A percentile compares a stretch with the other conserved stretches of the same genome.
phyloP scores from a whole-genome alignment of 1,140 invertebrate genomes.

The Neuroterus valhalla region DNA sequence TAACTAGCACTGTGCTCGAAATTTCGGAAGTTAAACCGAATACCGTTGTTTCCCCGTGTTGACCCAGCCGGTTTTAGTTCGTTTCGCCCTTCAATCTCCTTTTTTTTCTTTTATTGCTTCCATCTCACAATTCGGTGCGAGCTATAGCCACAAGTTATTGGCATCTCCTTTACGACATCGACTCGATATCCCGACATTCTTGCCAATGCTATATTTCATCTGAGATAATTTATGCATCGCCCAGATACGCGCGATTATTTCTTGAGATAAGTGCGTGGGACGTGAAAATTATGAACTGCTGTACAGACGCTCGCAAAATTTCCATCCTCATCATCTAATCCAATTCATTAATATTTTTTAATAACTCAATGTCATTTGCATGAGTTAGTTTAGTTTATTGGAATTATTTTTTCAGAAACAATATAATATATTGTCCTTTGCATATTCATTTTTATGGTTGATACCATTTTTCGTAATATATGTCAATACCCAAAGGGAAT shows the following conservation, averaged over 20 bases:
- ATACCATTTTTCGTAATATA: no score
- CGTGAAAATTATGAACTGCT: constrained; percentile 62
- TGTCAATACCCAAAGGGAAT: no score
- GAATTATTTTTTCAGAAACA: no score
- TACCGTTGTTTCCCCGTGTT: background rate
- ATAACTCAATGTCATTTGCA: no score
- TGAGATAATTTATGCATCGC: constrained; percentile 59
- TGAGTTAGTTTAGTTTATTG: no score
- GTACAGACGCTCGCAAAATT: constrained; percentile 39
- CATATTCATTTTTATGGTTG: no score
- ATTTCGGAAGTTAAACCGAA: constrained; percentile 7
- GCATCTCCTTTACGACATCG: constrained; percentile 47
- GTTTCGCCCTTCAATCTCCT: background rate
- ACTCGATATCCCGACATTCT: constrained; percentile 43
- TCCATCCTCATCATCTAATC: background rate
- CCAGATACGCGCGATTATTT: constrained; percentile 61
- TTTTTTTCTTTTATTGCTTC: constrained; percentile 27
- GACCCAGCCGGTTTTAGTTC: background rate
- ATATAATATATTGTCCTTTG: no score
- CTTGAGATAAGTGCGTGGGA: constrained; percentile 58
- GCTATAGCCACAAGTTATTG: constrained; percentile 50
- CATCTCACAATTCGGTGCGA: constrained; percentile 17
- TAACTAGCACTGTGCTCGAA: background rate
- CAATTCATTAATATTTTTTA: background rate
- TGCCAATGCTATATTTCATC: constrained; percentile 51